phyloP scores from a whole-genome alignment of 2,797 vertebrate genomes.

The Dipus sagitta region DNA sequence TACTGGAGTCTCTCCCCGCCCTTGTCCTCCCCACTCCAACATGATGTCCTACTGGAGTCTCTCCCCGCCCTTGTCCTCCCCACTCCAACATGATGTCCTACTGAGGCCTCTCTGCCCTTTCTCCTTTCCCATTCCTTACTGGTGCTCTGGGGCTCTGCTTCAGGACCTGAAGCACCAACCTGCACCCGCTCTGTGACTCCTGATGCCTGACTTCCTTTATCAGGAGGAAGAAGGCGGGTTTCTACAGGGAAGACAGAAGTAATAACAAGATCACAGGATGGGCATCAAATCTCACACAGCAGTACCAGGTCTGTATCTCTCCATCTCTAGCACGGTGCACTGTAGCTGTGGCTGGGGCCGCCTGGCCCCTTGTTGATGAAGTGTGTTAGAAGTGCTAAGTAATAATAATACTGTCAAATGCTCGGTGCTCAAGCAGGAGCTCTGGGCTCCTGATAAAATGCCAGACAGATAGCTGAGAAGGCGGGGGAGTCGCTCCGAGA shows the following conservation, averaged over 20 bases:
- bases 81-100: fast-evolving
- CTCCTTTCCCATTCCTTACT: background rate
- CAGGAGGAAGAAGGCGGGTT: background rate
- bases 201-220: background rate
- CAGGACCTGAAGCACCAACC: background rate
- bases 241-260: slow-evolving; percentile 41
- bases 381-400: slow-evolving; percentile 69
- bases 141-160: fast-evolving
- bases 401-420: slow-evolving; percentile 71
- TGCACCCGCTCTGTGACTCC: background rate
- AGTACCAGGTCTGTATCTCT: background rate
- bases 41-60: fast-evolving
- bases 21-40: no score
- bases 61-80: no score
- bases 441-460: slow-evolving; percentile 70
- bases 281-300: background rate
- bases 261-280: slow-evolving; percentile 54
- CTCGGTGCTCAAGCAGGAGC: slow-evolving; percentile 36
- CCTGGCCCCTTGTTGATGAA: slow-evolving; percentile 65
- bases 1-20: no score
- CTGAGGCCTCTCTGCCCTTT: fast-evolving
- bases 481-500: background rate
- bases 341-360: fast-evolving
- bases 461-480: slow-evolving; percentile 77
- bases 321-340: fast-evolving